phyloP scores from a whole-genome alignment of 2,888 invertebrate genomes.

The Tiliacea citrago region DNA sequence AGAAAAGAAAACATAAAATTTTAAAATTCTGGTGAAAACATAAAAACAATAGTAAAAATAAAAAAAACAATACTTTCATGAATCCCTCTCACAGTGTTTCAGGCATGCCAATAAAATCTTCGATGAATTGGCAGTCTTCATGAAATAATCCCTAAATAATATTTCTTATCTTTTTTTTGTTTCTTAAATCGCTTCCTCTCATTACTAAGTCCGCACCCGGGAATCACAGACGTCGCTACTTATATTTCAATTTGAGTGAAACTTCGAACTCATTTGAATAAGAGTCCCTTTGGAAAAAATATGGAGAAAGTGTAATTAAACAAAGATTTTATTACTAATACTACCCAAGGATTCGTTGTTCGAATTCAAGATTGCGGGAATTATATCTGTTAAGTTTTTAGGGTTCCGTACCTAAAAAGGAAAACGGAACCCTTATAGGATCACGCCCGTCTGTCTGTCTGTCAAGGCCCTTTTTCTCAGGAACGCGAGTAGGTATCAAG shows the following conservation, averaged over 20 bases:
- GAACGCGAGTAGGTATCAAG: too few relatives aligned
- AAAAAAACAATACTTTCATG: too few relatives aligned
- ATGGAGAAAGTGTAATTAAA: slow-evolving; percentile 53
- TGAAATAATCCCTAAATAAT: neutral
- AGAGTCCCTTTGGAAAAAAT: slow-evolving; percentile 57
- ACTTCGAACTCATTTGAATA: slow-evolving; percentile 69
- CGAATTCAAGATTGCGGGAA: slow-evolving; percentile 32
- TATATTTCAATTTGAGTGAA: slow-evolving; percentile 61
- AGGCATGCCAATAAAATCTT: too few relatives aligned
- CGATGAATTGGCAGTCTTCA: too few relatives aligned
- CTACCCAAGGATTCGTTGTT: slow-evolving; percentile 19
- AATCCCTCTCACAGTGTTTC: too few relatives aligned
- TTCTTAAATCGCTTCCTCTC: slow-evolving; percentile 21
- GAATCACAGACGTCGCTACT: slow-evolving; percentile 56
- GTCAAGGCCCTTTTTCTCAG: too few relatives aligned
- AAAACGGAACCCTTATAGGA: too few relatives aligned
- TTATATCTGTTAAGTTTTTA: slow-evolving; percentile 23
- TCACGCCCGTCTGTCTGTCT: too few relatives aligned
- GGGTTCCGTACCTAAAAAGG: too few relatives aligned
- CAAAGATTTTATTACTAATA: slow-evolving; percentile 53
- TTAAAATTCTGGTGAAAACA: too few relatives aligned
- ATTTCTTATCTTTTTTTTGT: neutral
- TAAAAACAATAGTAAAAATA: too few relatives aligned
- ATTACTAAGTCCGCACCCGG: slow-evolving; percentile 13
- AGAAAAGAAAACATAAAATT: too few relatives aligned